Conservation (phyloP, 2,888 invertebrate genomes). For the Polydesmus complanatus region DNA sequence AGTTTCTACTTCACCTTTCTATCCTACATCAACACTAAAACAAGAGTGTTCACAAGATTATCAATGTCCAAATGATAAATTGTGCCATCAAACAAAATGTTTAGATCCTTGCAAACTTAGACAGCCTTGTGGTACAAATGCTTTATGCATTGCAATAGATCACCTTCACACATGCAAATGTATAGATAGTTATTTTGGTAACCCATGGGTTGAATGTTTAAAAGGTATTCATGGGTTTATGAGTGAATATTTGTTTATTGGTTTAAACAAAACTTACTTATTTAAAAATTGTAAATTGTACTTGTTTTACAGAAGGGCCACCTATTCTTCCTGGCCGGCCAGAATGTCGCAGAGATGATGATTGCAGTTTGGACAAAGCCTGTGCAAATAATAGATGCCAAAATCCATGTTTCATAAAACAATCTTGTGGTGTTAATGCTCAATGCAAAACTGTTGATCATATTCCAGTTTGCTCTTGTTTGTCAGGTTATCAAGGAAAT, state of each 20-base stretch:
- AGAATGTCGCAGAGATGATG: slow-evolving; percentile 73
- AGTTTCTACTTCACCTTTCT: neutral
- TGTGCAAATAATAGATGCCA: slow-evolving; percentile 71
- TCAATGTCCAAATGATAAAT: slow-evolving; percentile 72
- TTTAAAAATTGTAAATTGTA: too few species aligned
- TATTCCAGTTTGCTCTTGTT: slow-evolving; percentile 85
- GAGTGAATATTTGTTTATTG: too few species aligned
- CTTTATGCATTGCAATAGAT: slow-evolving; percentile 74
- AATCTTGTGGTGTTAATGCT: slow-evolving; percentile 19
- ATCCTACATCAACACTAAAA: slow-evolving; percentile 7
- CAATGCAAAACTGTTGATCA: slow-evolving; percentile 35
- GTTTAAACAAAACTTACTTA: too few species aligned
- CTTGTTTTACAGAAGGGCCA: too few species aligned
- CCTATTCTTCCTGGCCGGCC: slow-evolving; percentile 39
- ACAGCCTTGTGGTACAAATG: slow-evolving; percentile 62
- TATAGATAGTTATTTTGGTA: slow-evolving; percentile 23
- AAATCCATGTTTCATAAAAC: slow-evolving; percentile 48
- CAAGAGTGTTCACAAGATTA: slow-evolving; percentile 63
- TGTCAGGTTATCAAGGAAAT: slow-evolving; percentile 78
- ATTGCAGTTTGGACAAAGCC: slow-evolving; percentile 57
- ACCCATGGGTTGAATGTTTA: slow-evolving; percentile 21
- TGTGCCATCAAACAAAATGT: slow-evolving; percentile 68
- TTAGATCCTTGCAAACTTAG: slow-evolving; percentile 56
- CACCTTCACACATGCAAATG: slow-evolving; percentile 77
- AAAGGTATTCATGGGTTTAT: too few species aligned